phyloP scores from a whole-genome alignment of 2,888 invertebrate species.

The Meteorus cinctellus region DNA sequence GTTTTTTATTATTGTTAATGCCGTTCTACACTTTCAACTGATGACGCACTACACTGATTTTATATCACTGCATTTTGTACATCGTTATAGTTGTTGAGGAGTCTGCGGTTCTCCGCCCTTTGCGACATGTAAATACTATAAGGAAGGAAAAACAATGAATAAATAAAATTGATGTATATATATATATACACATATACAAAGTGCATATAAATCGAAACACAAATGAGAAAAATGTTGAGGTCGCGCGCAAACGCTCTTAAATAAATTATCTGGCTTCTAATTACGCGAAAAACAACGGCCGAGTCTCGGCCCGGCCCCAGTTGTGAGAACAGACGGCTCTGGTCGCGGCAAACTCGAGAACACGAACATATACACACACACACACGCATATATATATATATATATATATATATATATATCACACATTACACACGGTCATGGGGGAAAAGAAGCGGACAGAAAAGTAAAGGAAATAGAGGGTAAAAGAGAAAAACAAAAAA shows the following conservation, averaged over 20 bases:
- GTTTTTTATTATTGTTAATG: too few relatives aligned
- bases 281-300: conserved; percentile 63
- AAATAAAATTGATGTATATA: conserved; percentile 8
- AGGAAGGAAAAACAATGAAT: neutral
- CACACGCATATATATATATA: too few relatives aligned
- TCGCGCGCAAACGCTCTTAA: conserved; percentile 58
- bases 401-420: too few relatives aligned
- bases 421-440: conserved; percentile 13
- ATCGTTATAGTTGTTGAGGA: neutral
- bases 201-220: neutral
- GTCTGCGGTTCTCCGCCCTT: neutral
- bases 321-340: conserved; percentile 44
- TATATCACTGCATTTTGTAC: neutral
- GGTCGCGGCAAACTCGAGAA: conserved; percentile 31
- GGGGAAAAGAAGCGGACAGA: conserved; percentile 24
- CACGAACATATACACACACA: too few relatives aligned
- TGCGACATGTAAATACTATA: too few relatives aligned
- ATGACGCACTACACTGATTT: neutral
- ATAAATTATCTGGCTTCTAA: conserved; percentile 66
- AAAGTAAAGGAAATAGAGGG: conserved; percentile 28
- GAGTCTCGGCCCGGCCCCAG: conserved; percentile 49
- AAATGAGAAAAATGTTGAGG: conserved; percentile 59
- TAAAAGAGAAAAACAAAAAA: conserved; percentile 26
- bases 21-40: neutral
- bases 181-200: neutral